phyloP scores from a whole-genome alignment of 2,888 invertebrate species.

The Microctonus brassicae region DNA sequence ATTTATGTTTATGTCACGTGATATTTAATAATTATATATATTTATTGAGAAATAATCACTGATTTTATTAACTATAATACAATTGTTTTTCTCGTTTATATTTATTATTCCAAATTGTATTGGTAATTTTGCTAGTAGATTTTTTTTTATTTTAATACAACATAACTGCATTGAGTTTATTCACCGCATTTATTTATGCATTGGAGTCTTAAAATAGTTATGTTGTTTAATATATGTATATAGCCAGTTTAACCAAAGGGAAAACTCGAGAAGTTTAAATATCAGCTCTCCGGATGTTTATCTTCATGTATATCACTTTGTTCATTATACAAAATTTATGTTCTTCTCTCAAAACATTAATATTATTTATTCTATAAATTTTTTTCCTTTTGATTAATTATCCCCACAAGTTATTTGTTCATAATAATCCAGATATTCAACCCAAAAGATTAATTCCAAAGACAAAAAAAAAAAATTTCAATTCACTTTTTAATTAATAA shows the following conservation, averaged over 20 bases:
- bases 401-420: neutral
- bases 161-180: constrained; percentile 12
- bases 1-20: too few species aligned
- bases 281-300: constrained; percentile 67
- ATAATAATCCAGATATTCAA: neutral
- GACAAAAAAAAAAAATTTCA: too few species aligned
- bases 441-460: too few species aligned
- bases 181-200: constrained; percentile 30
- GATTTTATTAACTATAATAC: too few species aligned
- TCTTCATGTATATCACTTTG: constrained; percentile 64
- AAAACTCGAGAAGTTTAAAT: constrained; percentile 62
- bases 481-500: too few species aligned
- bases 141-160: neutral
- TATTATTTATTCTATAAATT: constrained; percentile 40
- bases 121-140: neutral
- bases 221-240: neutral
- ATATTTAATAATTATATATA: too few species aligned
- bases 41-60: too few species aligned
- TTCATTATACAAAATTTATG: constrained; percentile 54
- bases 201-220: constrained; percentile 30
- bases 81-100: neutral
- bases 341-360: neutral
- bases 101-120: neutral
- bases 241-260: constrained; percentile 35
- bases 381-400: constrained; percentile 20